phyloP scores from a whole-genome alignment of 2,888 invertebrate species.

The Panzeria rudis region DNA sequence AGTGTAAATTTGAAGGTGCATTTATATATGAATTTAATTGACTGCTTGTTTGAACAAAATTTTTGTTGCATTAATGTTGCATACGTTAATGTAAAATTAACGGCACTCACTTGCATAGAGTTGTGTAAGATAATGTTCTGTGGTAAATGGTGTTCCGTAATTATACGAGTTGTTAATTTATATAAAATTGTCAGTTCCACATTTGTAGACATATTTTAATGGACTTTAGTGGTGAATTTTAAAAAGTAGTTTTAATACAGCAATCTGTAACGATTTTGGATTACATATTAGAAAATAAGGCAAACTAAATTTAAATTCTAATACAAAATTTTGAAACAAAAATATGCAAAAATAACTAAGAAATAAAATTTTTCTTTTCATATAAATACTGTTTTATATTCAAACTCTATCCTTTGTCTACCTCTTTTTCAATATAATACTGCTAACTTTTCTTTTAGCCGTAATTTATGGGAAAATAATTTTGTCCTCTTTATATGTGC shows the following conservation, averaged over 20 bases:
- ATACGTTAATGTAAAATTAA: slow-evolving; percentile 3
- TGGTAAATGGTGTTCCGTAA: background rate
- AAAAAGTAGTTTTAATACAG: no score
- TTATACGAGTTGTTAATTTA: background rate
- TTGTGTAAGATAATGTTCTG: background rate
- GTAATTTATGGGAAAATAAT: slow-evolving; percentile 58
- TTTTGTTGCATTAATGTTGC: slow-evolving; percentile 38
- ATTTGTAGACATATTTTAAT: background rate
- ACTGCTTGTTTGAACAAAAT: slow-evolving; percentile 60
- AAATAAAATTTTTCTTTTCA: background rate
- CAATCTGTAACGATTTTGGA: no score
- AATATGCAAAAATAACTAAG: background rate
- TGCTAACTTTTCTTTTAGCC: slow-evolving; percentile 9
- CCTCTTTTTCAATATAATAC: background rate
- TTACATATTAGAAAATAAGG: no score
- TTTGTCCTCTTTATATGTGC: slow-evolving; percentile 48
- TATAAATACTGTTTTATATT: background rate
- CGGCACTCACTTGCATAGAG: background rate
- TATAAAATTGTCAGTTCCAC: background rate
- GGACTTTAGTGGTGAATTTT: background rate
- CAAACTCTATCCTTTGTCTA: slow-evolving; percentile 11
- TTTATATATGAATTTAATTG: slow-evolving; percentile 66
- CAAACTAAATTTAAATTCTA: no score
- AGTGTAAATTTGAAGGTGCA: slow-evolving; percentile 29
- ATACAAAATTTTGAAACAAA: no score